Conservation (phyloP, 2,113 vertebrate species). For the Candoia aspera region DNA sequence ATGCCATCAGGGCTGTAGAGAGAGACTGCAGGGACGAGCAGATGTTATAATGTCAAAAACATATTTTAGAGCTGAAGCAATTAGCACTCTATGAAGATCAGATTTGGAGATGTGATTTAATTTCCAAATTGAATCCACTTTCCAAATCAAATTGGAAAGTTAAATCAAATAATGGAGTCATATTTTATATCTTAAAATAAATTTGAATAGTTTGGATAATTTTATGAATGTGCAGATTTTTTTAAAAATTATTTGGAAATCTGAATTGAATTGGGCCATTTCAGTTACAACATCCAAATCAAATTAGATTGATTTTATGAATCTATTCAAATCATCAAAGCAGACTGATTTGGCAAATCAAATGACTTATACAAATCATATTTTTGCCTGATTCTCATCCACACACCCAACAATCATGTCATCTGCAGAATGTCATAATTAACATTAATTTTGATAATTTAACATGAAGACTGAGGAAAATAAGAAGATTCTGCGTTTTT, state of each 20-base stretch:
- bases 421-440: background rate
- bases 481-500: background rate
- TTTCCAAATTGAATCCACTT: background rate
- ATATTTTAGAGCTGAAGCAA: background rate
- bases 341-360: background rate
- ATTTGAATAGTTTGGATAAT: background rate
- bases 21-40: background rate
- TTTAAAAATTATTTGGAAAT: background rate
- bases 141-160: background rate
- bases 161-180: background rate
- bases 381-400: background rate
- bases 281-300: background rate
- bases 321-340: background rate
- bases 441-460: background rate
- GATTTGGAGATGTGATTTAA: background rate
- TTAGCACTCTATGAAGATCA: background rate
- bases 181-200: background rate
- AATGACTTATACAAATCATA: background rate
- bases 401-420: background rate
- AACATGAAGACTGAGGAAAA: background rate
- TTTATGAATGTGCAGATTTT: background rate
- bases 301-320: background rate
- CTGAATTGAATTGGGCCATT: background rate
- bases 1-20: background rate
- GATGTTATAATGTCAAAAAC: background rate